Evolutionary conservation across 2,888 invertebrate genomes (phyloP).

Genomic region (Brachypalpus laphriformis): DNA sequence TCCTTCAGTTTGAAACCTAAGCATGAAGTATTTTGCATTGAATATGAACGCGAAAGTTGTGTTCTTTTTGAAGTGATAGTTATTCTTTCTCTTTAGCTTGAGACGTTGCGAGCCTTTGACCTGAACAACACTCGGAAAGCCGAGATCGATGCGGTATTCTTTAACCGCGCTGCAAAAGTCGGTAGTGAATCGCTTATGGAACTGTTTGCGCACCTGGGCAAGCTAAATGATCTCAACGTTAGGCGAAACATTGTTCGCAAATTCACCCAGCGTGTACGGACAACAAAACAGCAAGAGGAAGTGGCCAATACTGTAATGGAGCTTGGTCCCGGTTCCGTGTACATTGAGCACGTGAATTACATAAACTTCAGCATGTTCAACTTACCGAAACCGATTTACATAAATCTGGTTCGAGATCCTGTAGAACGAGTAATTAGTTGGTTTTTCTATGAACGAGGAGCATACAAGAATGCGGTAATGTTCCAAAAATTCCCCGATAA

Average conservation of each 20-base stretch:
- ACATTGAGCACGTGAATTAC: conserved; percentile 93
- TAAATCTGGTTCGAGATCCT: conserved; percentile 94
- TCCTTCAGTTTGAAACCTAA: not conserved
- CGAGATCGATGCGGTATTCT: conserved; percentile 87
- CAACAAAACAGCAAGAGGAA: conserved; percentile 88
- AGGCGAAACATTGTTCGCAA: conserved; percentile 83
- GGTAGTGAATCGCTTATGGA: conserved; percentile 94
- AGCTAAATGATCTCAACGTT: conserved; percentile 82
- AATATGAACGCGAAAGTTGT: conserved; percentile 3
- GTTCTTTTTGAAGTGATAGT: conserved; percentile 42
- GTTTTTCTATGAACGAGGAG: conserved; percentile 94
- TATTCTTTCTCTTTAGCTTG: conserved; percentile 78
- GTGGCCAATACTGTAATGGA: conserved; percentile 88
- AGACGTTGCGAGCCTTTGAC: conserved; percentile 86
- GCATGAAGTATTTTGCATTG: too few species aligned
- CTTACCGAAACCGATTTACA: conserved; percentile 91
- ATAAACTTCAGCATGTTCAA: conserved; percentile 92
- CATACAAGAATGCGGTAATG: conserved; percentile 87
- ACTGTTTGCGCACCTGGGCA: conserved; percentile 86
- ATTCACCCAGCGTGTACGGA: conserved; percentile 76
- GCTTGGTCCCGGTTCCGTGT: conserved; percentile 89
- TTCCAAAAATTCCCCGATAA: conserved; percentile 92
- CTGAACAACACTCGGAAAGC: conserved; percentile 91
- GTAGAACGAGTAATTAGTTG: conserved; percentile 94
- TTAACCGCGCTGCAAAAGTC: conserved; percentile 82